Percentiles rank a stretch among this genome's conserved stretches.
phyloP scores from a whole-genome alignment of 2,113 vertebrate genomes.

The Emydura subglobosa region DNA sequence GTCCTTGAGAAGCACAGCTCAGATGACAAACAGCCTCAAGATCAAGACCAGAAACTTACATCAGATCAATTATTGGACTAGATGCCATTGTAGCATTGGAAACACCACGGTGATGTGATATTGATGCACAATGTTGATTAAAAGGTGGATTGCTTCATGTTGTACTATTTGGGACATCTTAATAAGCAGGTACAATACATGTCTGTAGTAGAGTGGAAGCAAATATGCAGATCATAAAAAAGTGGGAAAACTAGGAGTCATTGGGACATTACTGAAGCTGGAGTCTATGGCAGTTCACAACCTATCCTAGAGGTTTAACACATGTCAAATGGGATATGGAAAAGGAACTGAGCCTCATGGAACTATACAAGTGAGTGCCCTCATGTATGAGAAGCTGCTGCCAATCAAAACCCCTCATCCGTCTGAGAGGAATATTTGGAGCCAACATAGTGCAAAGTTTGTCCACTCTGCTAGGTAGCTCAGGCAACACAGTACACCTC shows the following conservation, averaged over 20 bases:
- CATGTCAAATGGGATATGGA: too few relatives aligned
- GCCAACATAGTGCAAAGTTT: too few relatives aligned
- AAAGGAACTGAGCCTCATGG: too few relatives aligned
- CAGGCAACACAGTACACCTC: too few relatives aligned
- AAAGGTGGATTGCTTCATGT: neutral
- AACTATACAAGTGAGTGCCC: too few relatives aligned
- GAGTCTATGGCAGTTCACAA: too few relatives aligned
- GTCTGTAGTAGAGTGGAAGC: neutral
- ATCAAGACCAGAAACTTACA: neutral
- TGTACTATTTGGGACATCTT: neutral
- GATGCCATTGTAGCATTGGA: neutral
- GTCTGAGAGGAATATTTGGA: too few relatives aligned
- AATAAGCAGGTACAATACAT: neutral
- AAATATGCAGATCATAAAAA: neutral
- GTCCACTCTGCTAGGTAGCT: too few relatives aligned
- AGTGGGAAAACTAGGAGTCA: neutral
- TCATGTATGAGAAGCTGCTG: too few relatives aligned
- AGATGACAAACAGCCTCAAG: neutral
- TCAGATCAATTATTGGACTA: neutral
- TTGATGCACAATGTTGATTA: neutral
- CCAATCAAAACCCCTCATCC: too few relatives aligned
- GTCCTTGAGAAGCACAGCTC: neutral
- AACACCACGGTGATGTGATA: neutral
- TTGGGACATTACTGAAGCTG: neutral
- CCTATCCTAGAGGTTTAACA: too few relatives aligned